Percentiles rank a stretch among this genome's conserved stretches.
These are phyloP conservation scores for Hemibagrus guttatus DNA, from an alignment of 2,797 vertebrate species.

Conservation along the genomic window DNA sequence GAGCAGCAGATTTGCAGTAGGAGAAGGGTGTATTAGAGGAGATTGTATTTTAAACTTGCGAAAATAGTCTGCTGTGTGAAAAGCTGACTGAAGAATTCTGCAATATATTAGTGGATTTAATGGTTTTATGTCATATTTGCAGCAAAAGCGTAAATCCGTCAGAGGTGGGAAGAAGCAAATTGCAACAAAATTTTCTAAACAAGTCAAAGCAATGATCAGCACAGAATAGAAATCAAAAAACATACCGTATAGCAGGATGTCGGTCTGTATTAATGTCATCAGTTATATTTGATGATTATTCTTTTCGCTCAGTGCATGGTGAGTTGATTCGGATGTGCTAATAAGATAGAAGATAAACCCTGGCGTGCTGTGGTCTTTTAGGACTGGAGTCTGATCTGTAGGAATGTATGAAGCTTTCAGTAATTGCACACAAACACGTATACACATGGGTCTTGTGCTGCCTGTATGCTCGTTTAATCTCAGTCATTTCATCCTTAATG, in stretches of 20 bases:
- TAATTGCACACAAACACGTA: background rate
- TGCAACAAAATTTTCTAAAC: background rate
- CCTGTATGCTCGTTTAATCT: conserved; percentile 38
- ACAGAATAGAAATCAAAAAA: background rate
- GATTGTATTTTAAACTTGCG: conserved; percentile 41
- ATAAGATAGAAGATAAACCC: background rate
- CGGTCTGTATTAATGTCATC: too few species aligned
- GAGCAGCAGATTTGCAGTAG: conserved; percentile 39
- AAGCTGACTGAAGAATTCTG: conserved; percentile 25
- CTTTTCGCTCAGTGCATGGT: background rate
- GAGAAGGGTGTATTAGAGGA: conserved; percentile 9
- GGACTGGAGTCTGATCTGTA: background rate
- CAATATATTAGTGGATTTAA: conserved; percentile 4
- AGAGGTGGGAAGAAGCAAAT: background rate
- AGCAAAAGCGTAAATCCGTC: background rate
- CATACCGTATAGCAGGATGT: background rate
- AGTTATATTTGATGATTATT: background rate
- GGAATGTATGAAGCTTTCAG: background rate
- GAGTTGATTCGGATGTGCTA: background rate
- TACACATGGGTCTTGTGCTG: background rate
- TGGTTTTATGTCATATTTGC: conserved; percentile 7
- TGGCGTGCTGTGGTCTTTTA: background rate
- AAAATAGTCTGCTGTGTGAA: conserved; percentile 26
- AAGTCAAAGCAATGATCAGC: conserved; percentile 4
- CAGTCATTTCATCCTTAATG: conserved; percentile 36